phyloP scores from a whole-genome alignment of 2,888 invertebrate species.

The Cremastinae sp. region DNA sequence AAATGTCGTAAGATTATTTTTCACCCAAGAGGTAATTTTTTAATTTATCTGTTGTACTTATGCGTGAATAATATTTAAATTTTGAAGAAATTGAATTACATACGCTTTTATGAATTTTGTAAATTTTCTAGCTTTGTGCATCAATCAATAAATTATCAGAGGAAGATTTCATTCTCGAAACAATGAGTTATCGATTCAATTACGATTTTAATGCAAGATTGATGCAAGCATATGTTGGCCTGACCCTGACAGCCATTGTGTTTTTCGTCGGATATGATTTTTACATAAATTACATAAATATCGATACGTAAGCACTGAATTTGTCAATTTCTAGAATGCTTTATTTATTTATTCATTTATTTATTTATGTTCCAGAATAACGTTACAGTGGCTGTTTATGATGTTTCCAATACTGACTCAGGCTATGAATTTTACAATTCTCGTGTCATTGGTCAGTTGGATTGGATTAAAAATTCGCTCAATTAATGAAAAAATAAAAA shows the following conservation, averaged over 20 bases:
- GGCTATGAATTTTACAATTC: constrained; percentile 45
- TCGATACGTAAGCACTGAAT: constrained; percentile 30
- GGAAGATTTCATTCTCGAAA: constrained; percentile 42
- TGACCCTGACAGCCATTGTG: not conserved
- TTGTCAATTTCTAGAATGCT: not conserved
- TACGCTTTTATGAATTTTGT: not conserved
- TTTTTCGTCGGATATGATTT: constrained; percentile 40
- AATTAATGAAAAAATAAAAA: constrained; percentile 50
- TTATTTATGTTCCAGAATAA: constrained; percentile 20
- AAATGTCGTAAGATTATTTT: constrained; percentile 37
- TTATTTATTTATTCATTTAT: constrained; percentile 4
- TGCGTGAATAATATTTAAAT: not conserved
- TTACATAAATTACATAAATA: not conserved
- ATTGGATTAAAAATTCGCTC: constrained; percentile 49
- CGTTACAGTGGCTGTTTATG: constrained; percentile 31
- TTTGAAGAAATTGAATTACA: too few species aligned
- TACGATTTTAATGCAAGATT: constrained; percentile 35
- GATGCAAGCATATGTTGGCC: constrained; percentile 38
- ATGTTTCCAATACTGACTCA: constrained; percentile 32
- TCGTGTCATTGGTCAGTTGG: constrained; percentile 46
- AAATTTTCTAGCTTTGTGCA: constrained; percentile 4
- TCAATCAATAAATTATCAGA: constrained; percentile 46
- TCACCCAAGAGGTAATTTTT: constrained; percentile 40
- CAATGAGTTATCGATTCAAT: constrained; percentile 44
- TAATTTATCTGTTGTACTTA: not conserved